A percentile compares a stretch with the other conserved stretches of the same genome.
Conservation (phyloP, 2,113 vertebrate species). For the Agapornis roseicollis region DNA sequence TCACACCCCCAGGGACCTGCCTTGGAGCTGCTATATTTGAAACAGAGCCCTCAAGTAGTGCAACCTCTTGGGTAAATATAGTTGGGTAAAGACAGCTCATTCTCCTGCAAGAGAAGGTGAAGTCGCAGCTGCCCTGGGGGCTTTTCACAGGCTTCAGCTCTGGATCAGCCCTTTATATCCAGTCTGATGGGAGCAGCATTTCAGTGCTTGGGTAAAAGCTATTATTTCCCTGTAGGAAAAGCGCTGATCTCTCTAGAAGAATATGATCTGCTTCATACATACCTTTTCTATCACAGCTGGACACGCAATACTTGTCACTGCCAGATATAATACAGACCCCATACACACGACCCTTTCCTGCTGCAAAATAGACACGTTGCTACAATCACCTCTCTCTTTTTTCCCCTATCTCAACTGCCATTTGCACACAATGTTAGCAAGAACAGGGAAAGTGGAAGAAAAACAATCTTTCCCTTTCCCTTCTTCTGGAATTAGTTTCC, state of each 20-base stretch:
- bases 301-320: background rate
- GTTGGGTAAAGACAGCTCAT: background rate
- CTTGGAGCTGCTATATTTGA: background rate
- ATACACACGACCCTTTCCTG: background rate
- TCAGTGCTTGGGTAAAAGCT: background rate
- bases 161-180: background rate
- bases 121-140: background rate
- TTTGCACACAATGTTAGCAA: background rate
- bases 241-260: background rate
- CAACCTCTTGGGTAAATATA: background rate
- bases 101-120: background rate
- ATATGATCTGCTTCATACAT: background rate
- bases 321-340: background rate
- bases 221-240: background rate
- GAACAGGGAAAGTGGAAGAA: background rate
- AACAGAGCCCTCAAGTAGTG: background rate
- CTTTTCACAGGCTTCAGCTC: background rate
- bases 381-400: background rate
- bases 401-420: background rate
- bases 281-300: background rate
- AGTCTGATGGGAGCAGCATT: background rate
- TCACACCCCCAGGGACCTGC: background rate
- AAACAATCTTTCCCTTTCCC: background rate
- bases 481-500: slow-evolving; percentile 1
- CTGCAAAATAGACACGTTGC: background rate